A percentile compares a stretch with the other conserved stretches of the same genome.
Conservation (phyloP, 2,113 vertebrate species). For the Lampris megalopsis region DNA sequence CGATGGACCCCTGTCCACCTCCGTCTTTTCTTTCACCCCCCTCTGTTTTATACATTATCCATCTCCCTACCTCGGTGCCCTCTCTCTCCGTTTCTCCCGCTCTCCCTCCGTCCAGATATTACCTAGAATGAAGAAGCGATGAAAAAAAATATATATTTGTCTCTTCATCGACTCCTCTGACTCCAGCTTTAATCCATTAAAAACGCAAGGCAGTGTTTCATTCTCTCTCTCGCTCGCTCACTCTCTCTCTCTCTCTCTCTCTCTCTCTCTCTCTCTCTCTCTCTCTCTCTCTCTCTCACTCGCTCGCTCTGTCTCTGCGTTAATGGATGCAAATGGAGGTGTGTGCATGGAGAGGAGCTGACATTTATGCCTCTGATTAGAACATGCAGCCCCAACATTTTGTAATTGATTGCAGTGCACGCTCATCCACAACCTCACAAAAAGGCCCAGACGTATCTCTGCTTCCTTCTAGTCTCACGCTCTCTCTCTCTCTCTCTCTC, state of each 20-base stretch:
- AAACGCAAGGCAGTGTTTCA: constrained; percentile 49
- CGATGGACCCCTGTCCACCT: constrained; percentile 25
- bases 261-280: constrained; percentile 13
- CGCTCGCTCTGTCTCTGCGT: constrained; percentile 50
- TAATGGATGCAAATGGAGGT: constrained; percentile 79
- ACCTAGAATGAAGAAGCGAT: neutral
- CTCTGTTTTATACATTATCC: neutral
- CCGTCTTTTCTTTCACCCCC: constrained; percentile 1
- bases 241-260: constrained; percentile 22
- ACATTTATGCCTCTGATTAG: constrained; percentile 82
- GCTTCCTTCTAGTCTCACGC: constrained; percentile 43
- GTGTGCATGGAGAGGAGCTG: constrained; percentile 74
- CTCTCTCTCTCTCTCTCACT: constrained; percentile 54
- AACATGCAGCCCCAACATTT: constrained; percentile 71
- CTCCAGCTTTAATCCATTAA: too few relatives aligned
- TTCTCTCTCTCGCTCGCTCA: too few relatives aligned
- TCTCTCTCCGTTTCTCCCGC: neutral
- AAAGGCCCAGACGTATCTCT: constrained; percentile 46
- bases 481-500: too few relatives aligned
- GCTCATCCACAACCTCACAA: constrained; percentile 59
- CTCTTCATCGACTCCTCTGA: too few relatives aligned
- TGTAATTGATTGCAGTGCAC: constrained; percentile 77
- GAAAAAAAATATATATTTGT: too few relatives aligned
- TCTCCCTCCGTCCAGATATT: neutral
- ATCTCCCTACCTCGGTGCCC: constrained; percentile 3